Evolutionary conservation across 1,140 invertebrate species (phyloP).

Genomic region (Sesamia nonagrioides): DNA sequence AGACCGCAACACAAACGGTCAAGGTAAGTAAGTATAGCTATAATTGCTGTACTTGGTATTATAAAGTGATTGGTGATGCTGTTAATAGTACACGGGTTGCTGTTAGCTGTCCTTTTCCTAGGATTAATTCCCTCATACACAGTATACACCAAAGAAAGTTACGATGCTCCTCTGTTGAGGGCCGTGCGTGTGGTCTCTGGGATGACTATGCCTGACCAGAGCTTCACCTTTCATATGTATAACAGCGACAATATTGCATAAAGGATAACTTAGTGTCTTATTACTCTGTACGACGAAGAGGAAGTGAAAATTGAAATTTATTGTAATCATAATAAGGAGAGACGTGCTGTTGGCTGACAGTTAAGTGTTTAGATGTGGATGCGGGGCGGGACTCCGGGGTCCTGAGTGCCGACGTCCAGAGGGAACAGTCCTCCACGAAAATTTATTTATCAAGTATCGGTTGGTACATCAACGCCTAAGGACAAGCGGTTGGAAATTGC

Average conservation of each 20-base stretch:
- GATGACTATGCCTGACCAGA: background rate
- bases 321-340: constrained; percentile 63
- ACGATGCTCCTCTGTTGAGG: constrained; percentile 14
- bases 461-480: constrained; percentile 69
- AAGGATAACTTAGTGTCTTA: constrained; percentile 48
- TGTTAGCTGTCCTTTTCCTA: constrained; percentile 1
- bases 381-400: constrained; percentile 60
- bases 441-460: constrained; percentile 80
- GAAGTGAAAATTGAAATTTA: constrained; percentile 65
- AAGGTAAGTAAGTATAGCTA: constrained; percentile 4
- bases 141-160: background rate
- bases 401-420: constrained; percentile 67
- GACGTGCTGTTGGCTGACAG: constrained; percentile 69
- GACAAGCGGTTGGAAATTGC: constrained; percentile 74
- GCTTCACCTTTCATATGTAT: background rate
- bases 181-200: constrained; percentile 14
- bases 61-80: constrained; percentile 20
- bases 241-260: constrained; percentile 10
- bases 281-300: constrained; percentile 49
- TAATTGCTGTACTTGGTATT: constrained; percentile 16
- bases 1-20: constrained; percentile 15
- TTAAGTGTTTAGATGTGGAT: constrained; percentile 63
- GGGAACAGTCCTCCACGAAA: constrained; percentile 68
- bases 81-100: constrained; percentile 25
- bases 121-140: constrained; percentile 27